Evolutionary conservation across 1,140 invertebrate species (phyloP).

Genomic region (Papilio polyxenes): DNA sequence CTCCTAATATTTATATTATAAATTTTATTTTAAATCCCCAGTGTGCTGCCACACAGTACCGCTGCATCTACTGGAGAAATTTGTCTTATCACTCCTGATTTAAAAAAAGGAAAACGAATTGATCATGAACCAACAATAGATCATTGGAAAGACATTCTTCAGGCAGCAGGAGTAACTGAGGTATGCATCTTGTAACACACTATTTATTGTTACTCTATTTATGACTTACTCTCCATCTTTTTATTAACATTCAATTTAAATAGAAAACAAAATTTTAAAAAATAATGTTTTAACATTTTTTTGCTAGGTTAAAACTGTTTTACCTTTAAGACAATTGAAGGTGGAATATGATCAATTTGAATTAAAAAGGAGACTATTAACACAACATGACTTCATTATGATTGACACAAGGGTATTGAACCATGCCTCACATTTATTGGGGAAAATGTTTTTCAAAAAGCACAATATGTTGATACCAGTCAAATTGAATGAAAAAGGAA

Average conservation of each 20-base stretch:
- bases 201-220: too few relatives aligned
- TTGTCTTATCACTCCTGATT: slow-evolving; percentile 80
- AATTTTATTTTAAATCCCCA: slow-evolving; percentile 47
- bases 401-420: slow-evolving; percentile 83
- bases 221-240: not conserved
- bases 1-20: not conserved
- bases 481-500: slow-evolving; percentile 76
- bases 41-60: slow-evolving; percentile 69
- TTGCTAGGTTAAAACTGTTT: slow-evolving; percentile 70
- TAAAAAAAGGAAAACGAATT: slow-evolving; percentile 78
- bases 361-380: slow-evolving; percentile 82
- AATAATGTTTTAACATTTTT: not conserved
- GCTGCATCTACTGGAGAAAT: slow-evolving; percentile 77
- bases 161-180: slow-evolving; percentile 74
- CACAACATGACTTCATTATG: slow-evolving; percentile 84
- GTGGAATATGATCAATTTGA: slow-evolving; percentile 86
- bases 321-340: slow-evolving; percentile 83
- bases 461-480: slow-evolving; percentile 83
- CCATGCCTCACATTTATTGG: slow-evolving; percentile 82
- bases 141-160: slow-evolving; percentile 81
- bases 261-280: too few relatives aligned
- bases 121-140: slow-evolving; percentile 84
- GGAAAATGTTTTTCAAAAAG: slow-evolving; percentile 83
- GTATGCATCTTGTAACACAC: slow-evolving; percentile 63
- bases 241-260: not conserved